Base-by-base conservation (phyloP, 2,113 vertebrate genomes). In the Cynocephalus volans region DNA sequence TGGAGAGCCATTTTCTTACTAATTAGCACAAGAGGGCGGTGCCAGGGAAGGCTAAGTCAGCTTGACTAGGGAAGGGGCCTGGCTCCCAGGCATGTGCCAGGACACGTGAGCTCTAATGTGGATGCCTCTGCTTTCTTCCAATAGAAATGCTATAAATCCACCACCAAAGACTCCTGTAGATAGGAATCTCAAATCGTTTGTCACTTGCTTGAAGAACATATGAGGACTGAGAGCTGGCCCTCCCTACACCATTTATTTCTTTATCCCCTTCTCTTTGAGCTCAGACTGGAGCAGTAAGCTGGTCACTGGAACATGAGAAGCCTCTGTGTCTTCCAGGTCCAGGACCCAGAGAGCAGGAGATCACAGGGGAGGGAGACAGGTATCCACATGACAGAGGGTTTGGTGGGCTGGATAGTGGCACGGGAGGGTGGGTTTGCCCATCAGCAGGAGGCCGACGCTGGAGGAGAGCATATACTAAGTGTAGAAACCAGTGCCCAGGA, bases 1-100 rank as follows among this genome's bases (percentile, higher is more conserved):
- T 64, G 65, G 90, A 88, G 75, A 96, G 93, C 93, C 80, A 97
- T 93, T 93, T 92, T 70, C 90, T 93, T 88, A 52, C 92, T 94
- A 96, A 97, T 97, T 95, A 96, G 94, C 58, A 77, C 17, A 48
- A 80, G 54, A 88, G 31, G 75, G 86, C 72, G 93, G 50, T 77
- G 54, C 92, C 94, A 52, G 33, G 24, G 48, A 93, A 89, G 41
- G 67, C 21, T 62, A 84, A 88, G 58, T 70, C 64, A 31, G 58
- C 17, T 0, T 50, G 93, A 36, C 31, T 33, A 9, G 62, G 56
- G 26, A 86, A 58, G n/a, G 10, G 62, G 75, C 13, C 67, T 69
- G 76, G 64, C 15, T 76, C 60, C 28, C 17, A 48, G 3, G 33
- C 83, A 87, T 3, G 1, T 33, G 80, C 75, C 79, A 23, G 52